phyloP scores from a whole-genome alignment of 2,113 vertebrate genomes.

The Chiloscyllium plagiosum region DNA sequence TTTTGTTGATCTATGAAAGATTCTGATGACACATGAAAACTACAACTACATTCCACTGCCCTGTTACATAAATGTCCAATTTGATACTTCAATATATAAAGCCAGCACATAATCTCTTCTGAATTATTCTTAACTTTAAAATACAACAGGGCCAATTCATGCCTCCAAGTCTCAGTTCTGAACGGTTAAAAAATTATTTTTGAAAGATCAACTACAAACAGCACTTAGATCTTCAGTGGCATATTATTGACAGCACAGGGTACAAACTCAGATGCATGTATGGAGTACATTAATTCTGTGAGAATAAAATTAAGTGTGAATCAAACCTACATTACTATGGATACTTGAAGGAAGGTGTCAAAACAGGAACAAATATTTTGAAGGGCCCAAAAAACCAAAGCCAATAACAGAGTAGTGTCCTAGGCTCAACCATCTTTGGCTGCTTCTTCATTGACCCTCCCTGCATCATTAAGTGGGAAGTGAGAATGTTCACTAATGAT shows the following conservation, averaged over 20 bases:
- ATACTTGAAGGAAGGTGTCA: background rate
- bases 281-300: background rate
- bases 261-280: background rate
- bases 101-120: background rate
- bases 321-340: background rate
- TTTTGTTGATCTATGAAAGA: background rate
- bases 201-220: background rate
- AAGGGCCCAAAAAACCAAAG: background rate
- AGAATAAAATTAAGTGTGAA: background rate
- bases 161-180: background rate
- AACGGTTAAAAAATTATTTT: background rate
- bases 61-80: background rate
- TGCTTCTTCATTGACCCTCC: too few relatives aligned
- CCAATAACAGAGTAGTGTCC: too few relatives aligned
- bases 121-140: background rate
- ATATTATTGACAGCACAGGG: background rate
- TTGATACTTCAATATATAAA: background rate
- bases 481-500: too few relatives aligned
- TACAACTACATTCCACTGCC: background rate
- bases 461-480: too few relatives aligned
- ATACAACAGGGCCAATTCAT: background rate
- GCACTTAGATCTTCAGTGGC: background rate
- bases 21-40: constrained; percentile 22
- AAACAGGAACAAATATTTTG: background rate
- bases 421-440: too few relatives aligned